phyloP scores from a whole-genome alignment of 1,140 invertebrate species.

The Nebria ingens region DNA sequence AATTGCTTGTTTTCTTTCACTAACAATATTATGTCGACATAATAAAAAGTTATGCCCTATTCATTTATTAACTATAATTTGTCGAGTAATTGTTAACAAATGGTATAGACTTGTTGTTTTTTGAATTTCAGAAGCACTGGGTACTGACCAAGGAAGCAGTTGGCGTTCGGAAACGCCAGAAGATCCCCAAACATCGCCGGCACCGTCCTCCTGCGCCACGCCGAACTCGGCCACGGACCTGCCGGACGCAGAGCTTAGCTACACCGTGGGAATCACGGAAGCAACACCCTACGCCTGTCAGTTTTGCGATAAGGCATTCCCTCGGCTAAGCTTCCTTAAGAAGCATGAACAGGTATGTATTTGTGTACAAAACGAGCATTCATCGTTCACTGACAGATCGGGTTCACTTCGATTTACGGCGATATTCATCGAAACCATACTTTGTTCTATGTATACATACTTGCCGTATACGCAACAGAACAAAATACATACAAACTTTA shows the following conservation, averaged over 20 bases:
- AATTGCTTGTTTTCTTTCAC: neutral
- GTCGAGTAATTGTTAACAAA: neutral
- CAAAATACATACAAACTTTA: too few species aligned
- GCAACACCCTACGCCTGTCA: conserved; percentile 77
- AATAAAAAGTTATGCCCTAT: too few species aligned
- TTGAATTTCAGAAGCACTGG: conserved; percentile 47
- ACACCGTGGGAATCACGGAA: conserved; percentile 57
- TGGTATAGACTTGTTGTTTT: conserved; percentile 11
- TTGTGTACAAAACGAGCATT: neutral
- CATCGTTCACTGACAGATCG: neutral
- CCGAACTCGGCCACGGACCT: conserved; percentile 39
- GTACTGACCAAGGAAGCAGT: conserved; percentile 51
- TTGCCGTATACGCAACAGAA: too few species aligned
- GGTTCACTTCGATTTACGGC: neutral
- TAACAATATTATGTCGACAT: too few species aligned
- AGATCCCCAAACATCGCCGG: conserved; percentile 42
- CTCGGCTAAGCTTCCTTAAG: conserved; percentile 74
- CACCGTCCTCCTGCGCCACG: conserved; percentile 49
- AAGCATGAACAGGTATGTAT: conserved; percentile 80
- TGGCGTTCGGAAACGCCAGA: conserved; percentile 50
- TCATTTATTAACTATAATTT: neutral
- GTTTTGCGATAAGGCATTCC: conserved; percentile 83
- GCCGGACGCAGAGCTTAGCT: conserved; percentile 47
- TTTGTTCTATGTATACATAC: too few species aligned
- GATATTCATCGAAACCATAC: too few species aligned